Base-by-base conservation (phyloP, 2,888 invertebrate genomes). In the Hypomecis atomaria region DNA sequence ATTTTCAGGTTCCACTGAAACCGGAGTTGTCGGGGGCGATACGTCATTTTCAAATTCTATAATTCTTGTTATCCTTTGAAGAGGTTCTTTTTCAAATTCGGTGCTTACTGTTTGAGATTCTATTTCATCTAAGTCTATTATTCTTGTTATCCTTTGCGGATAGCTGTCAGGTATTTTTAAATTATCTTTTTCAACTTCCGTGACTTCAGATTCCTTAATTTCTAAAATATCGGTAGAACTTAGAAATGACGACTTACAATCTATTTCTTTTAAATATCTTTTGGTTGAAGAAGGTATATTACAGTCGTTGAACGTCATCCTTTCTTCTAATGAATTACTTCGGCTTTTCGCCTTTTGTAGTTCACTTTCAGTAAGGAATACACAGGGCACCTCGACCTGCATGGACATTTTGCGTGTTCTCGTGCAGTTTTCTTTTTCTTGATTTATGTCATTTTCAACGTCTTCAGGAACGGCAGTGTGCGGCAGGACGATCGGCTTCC, bases 401-500 rank as follows among this genome's bases (percentile, higher is more conserved):
- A 92, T 93, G 56, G 93, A 93, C 86, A 93, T 87, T 81, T 93
- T 93, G 65, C 93, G 84, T 75, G 87, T 82, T 73, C 92, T 82
- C 10, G 87, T 84, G 43, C 85, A 82, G 72, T 85, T 87, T 80
- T 91, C 90, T 78, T 86, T 89, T 80, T 90, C 87, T 82, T 87
- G 86, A 77, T 89, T 90, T 73, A 89, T 84, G 65, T 88, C 87
- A 87, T 90, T 89, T 60, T 91, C 89, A 59, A 87, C 68, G 70
- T 89, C 86, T 78, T 90, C 89, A 37, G 87, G 81, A 68, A 92
- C 84, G 43, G 87, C 78, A 5, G 87, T 89, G 71, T 88, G 89
- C 83, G 88, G 94, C 62, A 95, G 87, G 69, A 95, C 94, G 67
- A 95, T 92, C 65, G 94, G 94, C 71, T 94, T 94, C 75, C 94